Base-by-base conservation (phyloP, 2,113 vertebrate genomes). In the Myiopsitta monachus region DNA sequence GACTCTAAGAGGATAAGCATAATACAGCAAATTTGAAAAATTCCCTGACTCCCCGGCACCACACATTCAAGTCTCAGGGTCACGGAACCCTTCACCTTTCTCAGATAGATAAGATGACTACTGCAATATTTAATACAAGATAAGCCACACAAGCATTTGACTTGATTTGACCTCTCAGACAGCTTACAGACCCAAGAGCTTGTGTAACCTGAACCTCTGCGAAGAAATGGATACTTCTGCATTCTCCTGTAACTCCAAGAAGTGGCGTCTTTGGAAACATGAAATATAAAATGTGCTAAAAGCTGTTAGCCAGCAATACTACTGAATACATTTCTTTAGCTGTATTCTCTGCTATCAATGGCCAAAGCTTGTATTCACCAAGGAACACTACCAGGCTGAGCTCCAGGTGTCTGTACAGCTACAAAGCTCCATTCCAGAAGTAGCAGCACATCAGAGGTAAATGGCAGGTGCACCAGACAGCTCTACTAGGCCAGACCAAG, bases 111-210 rank as follows among this genome's bases (percentile, higher is more conserved):
- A 96, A 97, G 90, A 93, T 92, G 90, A 94, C 94, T 96, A 78
- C 86, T 88, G 87, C 91, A 96, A 94, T 93, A 97, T 95, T 94
- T 96, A 96, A 96, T 83, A 88, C 63, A 88, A 97, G 95, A 92
- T 96, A 96, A 94, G 87, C 86, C 74, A 91, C 91, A 96, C 63
- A 93, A 91, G 91, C 59, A 89, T 97, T 95, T 97, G 96, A 94
- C 96, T 95, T 83, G 66, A 68, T 96, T 96, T 97, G 94, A 95
- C 96, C 96, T 96, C 87, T 94, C 83, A 91, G 80, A 85, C 93
- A 93, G 87, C 94, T 96, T 96, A 95, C 88, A 96, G 89, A 94
- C 87, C 83, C 95, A 94, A 94, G 83, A 96, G 92, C 87, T 94
- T 75, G 83, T 85, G 81, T 94, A 95, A 95, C 81, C 87, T 94